phyloP scores from a whole-genome alignment of 1,140 invertebrate genomes.

The Cyclina sinensis region DNA sequence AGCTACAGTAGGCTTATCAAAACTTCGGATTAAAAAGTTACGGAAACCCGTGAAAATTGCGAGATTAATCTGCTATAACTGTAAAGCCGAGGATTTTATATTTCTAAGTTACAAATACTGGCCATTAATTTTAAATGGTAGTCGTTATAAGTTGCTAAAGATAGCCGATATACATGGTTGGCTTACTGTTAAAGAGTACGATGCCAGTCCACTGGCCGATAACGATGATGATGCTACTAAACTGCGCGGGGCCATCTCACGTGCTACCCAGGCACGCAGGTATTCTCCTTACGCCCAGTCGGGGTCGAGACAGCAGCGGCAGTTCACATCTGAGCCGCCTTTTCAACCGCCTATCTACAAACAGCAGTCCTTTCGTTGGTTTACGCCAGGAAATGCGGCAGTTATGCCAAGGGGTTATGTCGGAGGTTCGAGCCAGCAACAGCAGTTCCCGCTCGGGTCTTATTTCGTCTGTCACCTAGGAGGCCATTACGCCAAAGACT shows the following conservation, averaged over 20 bases:
- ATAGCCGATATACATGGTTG: slow-evolving; percentile 44
- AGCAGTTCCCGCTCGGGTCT: background rate
- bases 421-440: background rate
- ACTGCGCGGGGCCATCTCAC: slow-evolving; percentile 29
- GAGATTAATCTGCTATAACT: too few relatives aligned
- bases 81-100: too few relatives aligned
- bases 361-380: background rate
- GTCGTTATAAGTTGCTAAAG: slow-evolving; percentile 31
- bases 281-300: background rate
- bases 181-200: slow-evolving; percentile 30
- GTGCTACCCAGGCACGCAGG: background rate
- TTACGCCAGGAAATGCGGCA: background rate
- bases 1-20: too few relatives aligned
- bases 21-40: too few relatives aligned
- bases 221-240: slow-evolving; percentile 38
- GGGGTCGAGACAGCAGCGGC: background rate
- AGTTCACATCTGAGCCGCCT: background rate
- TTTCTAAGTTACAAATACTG: too few relatives aligned
- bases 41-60: too few relatives aligned
- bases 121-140: too few relatives aligned
- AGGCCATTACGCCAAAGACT: slow-evolving; percentile 6
- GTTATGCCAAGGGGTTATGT: background rate
- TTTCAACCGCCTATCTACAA: background rate
- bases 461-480: background rate
- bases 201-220: slow-evolving; percentile 6